Percentiles rank a stretch among this genome's conserved stretches.
Evolutionary conservation across 2,113 vertebrate genomes (phyloP).

Genomic region (Platanista minor): DNA sequence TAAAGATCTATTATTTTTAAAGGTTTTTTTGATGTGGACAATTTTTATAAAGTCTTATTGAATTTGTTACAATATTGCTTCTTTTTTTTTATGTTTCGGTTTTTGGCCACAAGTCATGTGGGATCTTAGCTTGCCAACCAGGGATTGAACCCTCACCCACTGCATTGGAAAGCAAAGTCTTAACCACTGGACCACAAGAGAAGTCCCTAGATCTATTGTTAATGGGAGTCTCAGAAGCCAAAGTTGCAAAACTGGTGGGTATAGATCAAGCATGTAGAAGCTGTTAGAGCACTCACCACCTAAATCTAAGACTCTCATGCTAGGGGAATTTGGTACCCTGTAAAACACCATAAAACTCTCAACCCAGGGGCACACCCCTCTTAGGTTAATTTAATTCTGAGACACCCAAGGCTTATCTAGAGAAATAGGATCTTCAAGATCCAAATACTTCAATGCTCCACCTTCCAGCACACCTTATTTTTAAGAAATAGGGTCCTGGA

Average conservation of each 20-base stretch:
- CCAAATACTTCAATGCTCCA: neutral
- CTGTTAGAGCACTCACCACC: neutral
- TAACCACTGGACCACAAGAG: too few species aligned
- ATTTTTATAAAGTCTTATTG: too few species aligned
- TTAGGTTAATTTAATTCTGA: neutral
- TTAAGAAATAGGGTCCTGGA: neutral
- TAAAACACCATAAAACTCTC: neutral
- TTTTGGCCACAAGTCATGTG: too few species aligned
- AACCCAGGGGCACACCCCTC: neutral
- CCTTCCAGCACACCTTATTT: neutral
- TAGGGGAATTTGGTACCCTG: neutral
- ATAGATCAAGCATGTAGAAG: neutral
- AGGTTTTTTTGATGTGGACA: too few species aligned
- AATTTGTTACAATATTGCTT: too few species aligned
- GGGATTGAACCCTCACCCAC: too few species aligned
- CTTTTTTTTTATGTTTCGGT: too few species aligned
- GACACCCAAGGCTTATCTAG: neutral
- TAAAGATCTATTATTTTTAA: neutral
- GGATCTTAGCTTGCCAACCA: too few species aligned
- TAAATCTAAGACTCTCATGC: neutral
- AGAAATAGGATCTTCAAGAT: neutral
- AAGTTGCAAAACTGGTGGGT: neutral
- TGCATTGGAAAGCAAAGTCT: too few species aligned
- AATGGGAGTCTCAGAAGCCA: neutral
- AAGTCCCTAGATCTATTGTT: neutral